A percentile compares a stretch with the other conserved stretches of the same genome.
These are phyloP conservation scores for Triplophysa yarkandensis DNA, from an alignment of 2,797 vertebrate genomes.

Conservation along the genomic window DNA sequence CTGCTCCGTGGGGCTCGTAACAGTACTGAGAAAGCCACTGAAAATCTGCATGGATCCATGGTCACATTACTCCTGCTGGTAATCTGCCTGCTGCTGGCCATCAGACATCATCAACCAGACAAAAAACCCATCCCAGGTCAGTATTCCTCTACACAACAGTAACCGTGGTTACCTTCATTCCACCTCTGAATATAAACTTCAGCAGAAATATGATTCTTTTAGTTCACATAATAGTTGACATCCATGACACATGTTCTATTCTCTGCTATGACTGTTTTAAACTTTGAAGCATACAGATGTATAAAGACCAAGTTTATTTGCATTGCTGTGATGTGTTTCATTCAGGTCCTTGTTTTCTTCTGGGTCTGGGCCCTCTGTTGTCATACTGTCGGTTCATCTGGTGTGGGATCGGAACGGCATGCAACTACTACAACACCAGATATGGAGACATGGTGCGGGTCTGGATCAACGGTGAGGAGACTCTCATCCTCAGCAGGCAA, in stretches of 20 bases:
- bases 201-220: too few relatives aligned
- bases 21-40: constrained; percentile 65
- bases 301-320: too few relatives aligned
- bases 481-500: constrained; percentile 92
- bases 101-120: constrained; percentile 78
- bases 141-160: constrained; percentile 40
- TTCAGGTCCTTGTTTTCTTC: constrained; percentile 86
- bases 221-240: too few relatives aligned
- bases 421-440: constrained; percentile 92
- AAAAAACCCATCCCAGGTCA: constrained; percentile 84
- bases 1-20: constrained; percentile 67
- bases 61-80: constrained; percentile 77
- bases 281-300: too few relatives aligned
- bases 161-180: too few relatives aligned
- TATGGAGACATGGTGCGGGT: constrained; percentile 93
- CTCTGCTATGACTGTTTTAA: too few relatives aligned
- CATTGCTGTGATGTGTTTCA: constrained; percentile 13
- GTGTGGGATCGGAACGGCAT: constrained; percentile 90
- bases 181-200: too few relatives aligned
- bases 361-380: constrained; percentile 90
- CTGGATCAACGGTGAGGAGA: constrained; percentile 94
- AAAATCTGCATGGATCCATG: constrained; percentile 67
- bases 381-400: constrained; percentile 89
- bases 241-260: too few relatives aligned
- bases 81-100: constrained; percentile 77